Percentiles rank a stretch among this genome's conserved stretches.
Conservation (phyloP, 2,113 vertebrate genomes). For the Prunella himalayana region DNA sequence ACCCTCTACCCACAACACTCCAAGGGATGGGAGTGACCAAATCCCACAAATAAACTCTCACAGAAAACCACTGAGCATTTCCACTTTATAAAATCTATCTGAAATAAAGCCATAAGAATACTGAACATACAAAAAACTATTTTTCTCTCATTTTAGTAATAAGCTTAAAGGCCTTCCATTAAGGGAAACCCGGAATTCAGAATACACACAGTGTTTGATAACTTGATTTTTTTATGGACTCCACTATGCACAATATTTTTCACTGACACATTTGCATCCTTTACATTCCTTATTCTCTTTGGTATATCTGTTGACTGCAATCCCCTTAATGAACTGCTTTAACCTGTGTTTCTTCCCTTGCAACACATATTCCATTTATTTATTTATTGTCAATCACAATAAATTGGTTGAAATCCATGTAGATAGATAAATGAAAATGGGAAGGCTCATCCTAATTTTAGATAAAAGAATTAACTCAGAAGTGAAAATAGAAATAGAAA, state of each 20-base stretch:
- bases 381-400: constrained; percentile 14
- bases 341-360: not conserved
- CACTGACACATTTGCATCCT: not conserved
- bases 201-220: not conserved
- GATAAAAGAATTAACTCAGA: constrained; percentile 10
- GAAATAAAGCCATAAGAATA: not conserved
- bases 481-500: constrained; percentile 34
- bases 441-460: not conserved
- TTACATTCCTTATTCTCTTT: not conserved
- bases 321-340: not conserved
- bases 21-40: not conserved
- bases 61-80: not conserved
- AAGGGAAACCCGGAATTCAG: not conserved
- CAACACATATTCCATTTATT: not conserved
- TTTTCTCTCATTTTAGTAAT: not conserved
- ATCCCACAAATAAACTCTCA: not conserved
- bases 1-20: not conserved
- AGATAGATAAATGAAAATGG: not conserved
- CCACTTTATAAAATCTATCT: not conserved
- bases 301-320: not conserved
- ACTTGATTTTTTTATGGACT: not conserved
- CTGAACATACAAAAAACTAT: not conserved
- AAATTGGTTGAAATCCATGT: not conserved
- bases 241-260: not conserved
- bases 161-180: not conserved